phyloP scores from a whole-genome alignment of 2,113 vertebrate species.

The Triplophysa dalaica region DNA sequence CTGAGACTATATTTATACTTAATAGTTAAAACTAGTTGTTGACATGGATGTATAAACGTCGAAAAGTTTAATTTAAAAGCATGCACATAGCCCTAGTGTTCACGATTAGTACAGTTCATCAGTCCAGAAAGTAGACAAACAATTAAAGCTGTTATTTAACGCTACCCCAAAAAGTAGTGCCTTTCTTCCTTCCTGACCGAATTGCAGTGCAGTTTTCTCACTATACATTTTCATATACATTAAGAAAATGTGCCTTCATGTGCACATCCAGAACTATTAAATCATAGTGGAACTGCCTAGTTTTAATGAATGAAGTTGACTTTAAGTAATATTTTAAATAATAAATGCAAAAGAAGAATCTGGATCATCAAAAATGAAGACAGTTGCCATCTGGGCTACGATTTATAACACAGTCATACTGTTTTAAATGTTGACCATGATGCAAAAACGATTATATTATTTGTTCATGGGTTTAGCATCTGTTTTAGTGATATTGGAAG shows the following conservation, averaged over 20 bases:
- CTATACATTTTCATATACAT: too few species aligned
- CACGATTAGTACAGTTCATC: conserved; percentile 3
- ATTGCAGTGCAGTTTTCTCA: not conserved
- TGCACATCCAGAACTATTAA: not conserved
- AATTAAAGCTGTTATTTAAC: conserved; percentile 41
- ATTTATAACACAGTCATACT: not conserved
- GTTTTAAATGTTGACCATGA: not conserved
- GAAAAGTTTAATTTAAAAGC: not conserved
- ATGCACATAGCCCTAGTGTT: not conserved
- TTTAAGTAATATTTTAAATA: not conserved
- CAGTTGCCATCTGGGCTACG: not conserved
- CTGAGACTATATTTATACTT: too few species aligned
- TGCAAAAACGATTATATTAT: not conserved
- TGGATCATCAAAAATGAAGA: not conserved
- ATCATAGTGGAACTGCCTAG: not conserved
- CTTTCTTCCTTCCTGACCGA: not conserved
- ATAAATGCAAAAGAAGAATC: not conserved
- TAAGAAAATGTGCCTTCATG: too few species aligned
- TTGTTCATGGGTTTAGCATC: not conserved
- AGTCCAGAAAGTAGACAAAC: not conserved
- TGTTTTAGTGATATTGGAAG: not conserved
- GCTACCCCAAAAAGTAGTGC: not conserved
- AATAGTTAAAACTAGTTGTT: not conserved
- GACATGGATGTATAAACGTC: not conserved
- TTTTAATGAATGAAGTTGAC: not conserved